These are phyloP conservation scores for Phlogophora meticulosa DNA, from an alignment of 2,888 invertebrate genomes.

Conservation along the genomic window DNA sequence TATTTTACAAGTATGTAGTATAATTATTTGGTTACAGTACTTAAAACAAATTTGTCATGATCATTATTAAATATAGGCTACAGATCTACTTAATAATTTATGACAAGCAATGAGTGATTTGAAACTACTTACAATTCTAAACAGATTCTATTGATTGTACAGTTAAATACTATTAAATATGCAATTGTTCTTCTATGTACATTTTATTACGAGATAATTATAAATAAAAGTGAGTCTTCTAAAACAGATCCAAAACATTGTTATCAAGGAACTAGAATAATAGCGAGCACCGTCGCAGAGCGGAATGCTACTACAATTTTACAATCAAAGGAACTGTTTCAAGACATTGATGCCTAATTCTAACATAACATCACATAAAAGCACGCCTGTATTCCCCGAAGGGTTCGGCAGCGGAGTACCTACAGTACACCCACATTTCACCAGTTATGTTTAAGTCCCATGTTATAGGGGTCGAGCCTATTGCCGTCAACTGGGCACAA, in stretches of 20 bases:
- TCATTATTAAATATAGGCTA: conserved; percentile 70
- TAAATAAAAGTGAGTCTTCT: conserved; percentile 53
- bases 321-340: conserved; percentile 81
- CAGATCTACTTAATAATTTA: conserved; percentile 69
- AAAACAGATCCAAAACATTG: conserved; percentile 64
- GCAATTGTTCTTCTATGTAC: conserved; percentile 56
- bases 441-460: too few relatives aligned
- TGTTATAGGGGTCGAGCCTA: too few relatives aligned
- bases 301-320: conserved; percentile 71
- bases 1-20: conserved; percentile 73
- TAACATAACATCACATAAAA: too few relatives aligned
- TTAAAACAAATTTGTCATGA: conserved; percentile 84
- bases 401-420: too few relatives aligned
- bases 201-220: conserved; percentile 32
- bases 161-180: conserved; percentile 25
- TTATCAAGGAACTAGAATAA: conserved; percentile 60
- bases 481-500: too few relatives aligned
- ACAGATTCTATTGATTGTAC: conserved; percentile 22
- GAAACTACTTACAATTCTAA: conserved; percentile 25
- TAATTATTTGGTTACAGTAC: conserved; percentile 80
- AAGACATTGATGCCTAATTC: conserved; percentile 60
- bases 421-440: too few relatives aligned
- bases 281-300: conserved; percentile 53
- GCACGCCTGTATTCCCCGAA: too few relatives aligned
- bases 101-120: conserved; percentile 33